Evolutionary conservation across 2,888 invertebrate genomes (phyloP).

Genomic region (Gortyna flavago): DNA sequence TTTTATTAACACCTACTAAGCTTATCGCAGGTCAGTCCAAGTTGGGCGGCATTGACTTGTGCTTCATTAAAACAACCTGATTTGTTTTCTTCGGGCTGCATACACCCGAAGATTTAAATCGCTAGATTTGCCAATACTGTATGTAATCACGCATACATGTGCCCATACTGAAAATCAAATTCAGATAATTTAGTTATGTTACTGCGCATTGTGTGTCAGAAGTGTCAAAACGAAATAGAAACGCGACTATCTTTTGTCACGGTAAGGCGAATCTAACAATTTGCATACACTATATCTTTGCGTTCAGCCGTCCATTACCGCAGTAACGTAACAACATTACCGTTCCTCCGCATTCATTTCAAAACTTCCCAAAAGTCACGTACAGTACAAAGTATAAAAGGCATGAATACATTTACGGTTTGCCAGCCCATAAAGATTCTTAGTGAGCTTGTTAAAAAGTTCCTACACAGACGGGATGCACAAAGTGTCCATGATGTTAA

Average conservation of each 20-base stretch:
- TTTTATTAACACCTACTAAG: not conserved
- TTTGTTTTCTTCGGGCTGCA: not conserved
- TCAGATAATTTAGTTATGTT: no score
- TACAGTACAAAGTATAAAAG: conserved; percentile 44
- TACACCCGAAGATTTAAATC: no score
- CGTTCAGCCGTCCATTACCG: conserved; percentile 5
- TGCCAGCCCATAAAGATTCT: conserved; percentile 52
- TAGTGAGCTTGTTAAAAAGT: conserved; percentile 57
- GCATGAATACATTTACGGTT: conserved; percentile 58
- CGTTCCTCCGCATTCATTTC: conserved; percentile 35
- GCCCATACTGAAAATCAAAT: no score
- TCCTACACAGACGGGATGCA: conserved; percentile 42
- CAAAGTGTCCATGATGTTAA: conserved; percentile 46
- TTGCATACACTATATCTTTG: not conserved
- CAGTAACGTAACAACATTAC: conserved; percentile 27
- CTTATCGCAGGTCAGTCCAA: not conserved
- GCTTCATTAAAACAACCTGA: not conserved
- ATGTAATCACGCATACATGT: no score
- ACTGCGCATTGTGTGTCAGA: no score
- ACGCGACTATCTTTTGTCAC: not conserved
- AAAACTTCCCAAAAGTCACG: conserved; percentile 50
- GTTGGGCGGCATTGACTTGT: not conserved
- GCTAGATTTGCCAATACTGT: no score
- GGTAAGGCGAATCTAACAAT: not conserved
- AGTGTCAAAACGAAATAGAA: not conserved